These are phyloP conservation scores for Elephas maximus DNA, from an alignment of 2,113 vertebrate species.

Conservation along the genomic window DNA sequence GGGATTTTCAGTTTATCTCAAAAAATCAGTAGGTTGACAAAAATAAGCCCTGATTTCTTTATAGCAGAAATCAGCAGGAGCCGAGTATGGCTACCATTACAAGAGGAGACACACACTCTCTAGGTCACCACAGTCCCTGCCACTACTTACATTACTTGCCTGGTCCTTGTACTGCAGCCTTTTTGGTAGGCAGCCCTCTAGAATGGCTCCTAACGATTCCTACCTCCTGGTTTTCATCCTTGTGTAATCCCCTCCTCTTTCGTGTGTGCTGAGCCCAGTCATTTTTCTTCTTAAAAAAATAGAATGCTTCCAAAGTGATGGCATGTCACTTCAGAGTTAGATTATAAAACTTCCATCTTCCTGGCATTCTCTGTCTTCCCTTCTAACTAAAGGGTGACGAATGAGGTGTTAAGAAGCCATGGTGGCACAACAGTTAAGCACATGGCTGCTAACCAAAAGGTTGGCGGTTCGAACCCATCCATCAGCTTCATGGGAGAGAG, in stretches of 20 bases:
- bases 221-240: no score
- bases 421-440: background rate
- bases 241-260: no score
- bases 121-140: background rate
- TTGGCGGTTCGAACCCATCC: no score
- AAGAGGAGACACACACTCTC: background rate
- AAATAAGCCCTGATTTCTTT: background rate
- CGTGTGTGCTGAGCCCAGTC: background rate
- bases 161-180: background rate
- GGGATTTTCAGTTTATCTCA: background rate
- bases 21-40: background rate
- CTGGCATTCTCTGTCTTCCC: background rate
- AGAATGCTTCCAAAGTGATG: background rate
- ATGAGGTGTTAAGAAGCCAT: background rate
- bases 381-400: background rate
- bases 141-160: background rate
- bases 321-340: background rate
- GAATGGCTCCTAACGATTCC: background rate
- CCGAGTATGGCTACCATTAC: accelerated
- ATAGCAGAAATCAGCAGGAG: background rate
- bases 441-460: background rate
- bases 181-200: background rate
- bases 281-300: background rate
- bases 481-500: background rate
- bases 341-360: background rate